Base-by-base conservation (phyloP, 2,113 vertebrate genomes). In the Callorhinus ursinus region DNA sequence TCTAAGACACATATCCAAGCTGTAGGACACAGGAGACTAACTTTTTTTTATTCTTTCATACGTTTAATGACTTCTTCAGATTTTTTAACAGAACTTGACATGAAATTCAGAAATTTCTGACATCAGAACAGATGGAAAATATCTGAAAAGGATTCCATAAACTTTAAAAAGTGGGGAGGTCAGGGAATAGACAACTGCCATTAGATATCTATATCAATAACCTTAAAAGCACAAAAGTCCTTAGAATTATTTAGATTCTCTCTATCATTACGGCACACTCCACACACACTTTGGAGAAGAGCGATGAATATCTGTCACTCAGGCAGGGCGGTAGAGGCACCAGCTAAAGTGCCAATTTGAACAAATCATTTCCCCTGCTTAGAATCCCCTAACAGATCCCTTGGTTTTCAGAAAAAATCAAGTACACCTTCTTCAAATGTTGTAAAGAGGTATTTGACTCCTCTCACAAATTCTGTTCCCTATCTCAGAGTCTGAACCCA, bases 31-130 rank as follows among this genome's bases (percentile, higher is more conserved):
- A 69, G 28, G 28, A 61, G 84, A 65, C 12, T 80, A 61, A 79
- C 4, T 55, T 94, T 96, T 89, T 65, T 33, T 93, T 22, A 2
- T 63, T 90, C 31, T n/a, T 89, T 71, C 46, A 80, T 36, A 31
- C 33, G 28, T 83, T 93, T 90, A 65, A 57, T 82, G 91, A 69
- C 24, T 83, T 80, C 26, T 82, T 87, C 26, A 67, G 26, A 36
- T 63, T 72, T 9, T 63, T 46, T 42, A 55, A 51, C 59, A 94
- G 31, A 79, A 65, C 18, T 51, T 76, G 5, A 61, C 42, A 57
- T 42, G 71, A 92, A 87, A 86, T 88, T 90, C 46, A 95, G 31
- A 93, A 88, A 80, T 76, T 49, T 3, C 39, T 59, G 31, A 55
- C 55, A 72, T 95, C 46, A 49, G 8, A 87, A 72, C 28, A 72